Conservation (phyloP, 2,797 vertebrate genomes). For the Pseudochaenichthys georgianus region DNA sequence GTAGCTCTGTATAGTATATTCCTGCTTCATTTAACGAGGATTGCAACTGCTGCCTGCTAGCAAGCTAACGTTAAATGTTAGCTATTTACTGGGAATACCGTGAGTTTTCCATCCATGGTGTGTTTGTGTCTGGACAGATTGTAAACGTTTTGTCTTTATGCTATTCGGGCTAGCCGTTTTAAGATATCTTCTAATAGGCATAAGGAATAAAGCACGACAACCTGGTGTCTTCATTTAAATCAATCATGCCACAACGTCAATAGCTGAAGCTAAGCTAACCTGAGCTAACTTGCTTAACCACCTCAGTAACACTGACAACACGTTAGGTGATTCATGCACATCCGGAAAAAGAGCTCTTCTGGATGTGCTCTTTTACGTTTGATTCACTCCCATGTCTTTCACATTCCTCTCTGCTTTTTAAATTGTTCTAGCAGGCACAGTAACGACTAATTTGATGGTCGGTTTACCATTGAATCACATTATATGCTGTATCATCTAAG, state of each 20-base stretch:
- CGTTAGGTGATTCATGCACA: background rate
- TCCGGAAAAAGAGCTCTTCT: background rate
- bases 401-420: background rate
- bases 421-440: background rate
- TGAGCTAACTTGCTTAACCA: constrained; percentile 19
- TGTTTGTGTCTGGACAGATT: background rate
- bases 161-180: accelerated
- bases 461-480: background rate
- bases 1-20: background rate
- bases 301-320: background rate
- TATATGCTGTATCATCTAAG: background rate
- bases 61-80: constrained; percentile 27
- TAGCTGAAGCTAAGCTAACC: constrained; percentile 33
- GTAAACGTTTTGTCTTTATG: accelerated
- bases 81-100: constrained; percentile 17
- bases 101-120: background rate
- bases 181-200: accelerated
- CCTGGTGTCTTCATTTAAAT: background rate
- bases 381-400: background rate
- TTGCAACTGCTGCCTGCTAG: constrained; percentile 15
- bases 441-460: background rate
- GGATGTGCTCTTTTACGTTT: background rate
- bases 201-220: accelerated
- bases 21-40: background rate
- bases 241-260: background rate